phyloP scores from a whole-genome alignment of 2,113 vertebrate species.

The Rhineura floridana region DNA sequence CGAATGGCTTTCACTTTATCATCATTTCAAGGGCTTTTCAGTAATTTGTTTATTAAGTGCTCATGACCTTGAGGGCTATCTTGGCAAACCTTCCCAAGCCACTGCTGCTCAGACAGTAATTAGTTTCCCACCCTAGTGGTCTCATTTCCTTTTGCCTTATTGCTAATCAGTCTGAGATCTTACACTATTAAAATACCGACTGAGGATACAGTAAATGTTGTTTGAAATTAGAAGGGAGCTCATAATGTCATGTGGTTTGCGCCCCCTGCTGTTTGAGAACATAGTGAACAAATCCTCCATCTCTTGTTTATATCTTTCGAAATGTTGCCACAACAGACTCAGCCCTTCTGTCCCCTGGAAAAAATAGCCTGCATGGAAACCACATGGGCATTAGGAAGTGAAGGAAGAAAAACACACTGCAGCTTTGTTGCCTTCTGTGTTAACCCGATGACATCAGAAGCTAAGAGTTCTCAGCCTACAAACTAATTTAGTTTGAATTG shows the following conservation, averaged over 20 bases:
- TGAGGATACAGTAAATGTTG: background rate
- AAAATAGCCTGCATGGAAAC: background rate
- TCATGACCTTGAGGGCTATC: conserved; percentile 1
- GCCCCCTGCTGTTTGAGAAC: fast-evolving
- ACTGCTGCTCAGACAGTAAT: background rate
- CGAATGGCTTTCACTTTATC: background rate
- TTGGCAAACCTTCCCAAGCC: background rate
- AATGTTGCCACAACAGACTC: background rate
- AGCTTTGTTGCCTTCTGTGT: background rate
- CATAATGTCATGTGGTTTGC: background rate
- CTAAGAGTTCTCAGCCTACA: conserved; percentile 13
- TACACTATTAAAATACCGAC: background rate
- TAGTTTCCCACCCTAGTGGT: conserved; percentile 14
- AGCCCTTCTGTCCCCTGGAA: background rate
- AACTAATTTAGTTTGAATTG: conserved; percentile 19
- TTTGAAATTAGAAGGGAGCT: conserved; percentile 5
- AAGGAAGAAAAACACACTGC: background rate
- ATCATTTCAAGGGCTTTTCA: conserved; percentile 18
- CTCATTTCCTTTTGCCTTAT: conserved; percentile 2
- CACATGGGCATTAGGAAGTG: background rate
- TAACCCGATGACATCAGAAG: background rate
- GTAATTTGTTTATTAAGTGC: conserved; percentile 16
- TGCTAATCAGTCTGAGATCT: background rate
- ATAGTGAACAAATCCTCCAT: fast-evolving
- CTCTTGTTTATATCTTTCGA: background rate